Evolutionary conservation across 2,888 invertebrate genomes (phyloP).

Genomic region (Subacronicta megacephala): DNA sequence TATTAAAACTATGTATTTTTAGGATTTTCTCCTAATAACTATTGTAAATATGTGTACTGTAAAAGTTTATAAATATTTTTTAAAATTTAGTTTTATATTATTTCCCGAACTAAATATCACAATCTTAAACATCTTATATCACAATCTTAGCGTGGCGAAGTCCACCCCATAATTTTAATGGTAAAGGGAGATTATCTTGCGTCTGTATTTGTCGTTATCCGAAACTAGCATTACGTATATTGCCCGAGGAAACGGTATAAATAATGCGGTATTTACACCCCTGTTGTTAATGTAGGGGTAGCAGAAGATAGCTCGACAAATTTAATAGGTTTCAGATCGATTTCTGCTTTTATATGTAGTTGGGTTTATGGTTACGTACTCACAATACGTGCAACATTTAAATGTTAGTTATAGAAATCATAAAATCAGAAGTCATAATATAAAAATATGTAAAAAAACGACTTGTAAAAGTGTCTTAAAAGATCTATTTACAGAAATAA

Average conservation of each 20-base stretch:
- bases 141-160: constrained; percentile 44
- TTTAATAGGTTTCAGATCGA: constrained; percentile 4
- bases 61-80: too few relatives aligned
- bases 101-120: constrained; percentile 23
- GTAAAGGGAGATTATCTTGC: constrained; percentile 60
- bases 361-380: too few relatives aligned
- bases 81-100: too few relatives aligned
- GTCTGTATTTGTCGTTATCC: constrained; percentile 37
- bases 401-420: too few relatives aligned
- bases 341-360: not conserved
- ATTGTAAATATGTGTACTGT: too few relatives aligned
- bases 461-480: too few relatives aligned
- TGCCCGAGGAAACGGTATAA: constrained; percentile 43
- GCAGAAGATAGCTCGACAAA: constrained; percentile 8
- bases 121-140: constrained; percentile 32
- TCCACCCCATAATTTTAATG: constrained; percentile 69
- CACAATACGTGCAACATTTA: too few relatives aligned
- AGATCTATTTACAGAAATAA: too few relatives aligned
- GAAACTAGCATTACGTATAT: constrained; percentile 51
- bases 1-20: too few relatives aligned
- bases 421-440: too few relatives aligned
- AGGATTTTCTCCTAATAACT: too few relatives aligned
- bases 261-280: constrained; percentile 52
- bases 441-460: too few relatives aligned
- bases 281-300: constrained; percentile 24